Evolutionary conservation across 2,797 vertebrate species (phyloP).

Genomic region (Ptychadena robeensis): DNA sequence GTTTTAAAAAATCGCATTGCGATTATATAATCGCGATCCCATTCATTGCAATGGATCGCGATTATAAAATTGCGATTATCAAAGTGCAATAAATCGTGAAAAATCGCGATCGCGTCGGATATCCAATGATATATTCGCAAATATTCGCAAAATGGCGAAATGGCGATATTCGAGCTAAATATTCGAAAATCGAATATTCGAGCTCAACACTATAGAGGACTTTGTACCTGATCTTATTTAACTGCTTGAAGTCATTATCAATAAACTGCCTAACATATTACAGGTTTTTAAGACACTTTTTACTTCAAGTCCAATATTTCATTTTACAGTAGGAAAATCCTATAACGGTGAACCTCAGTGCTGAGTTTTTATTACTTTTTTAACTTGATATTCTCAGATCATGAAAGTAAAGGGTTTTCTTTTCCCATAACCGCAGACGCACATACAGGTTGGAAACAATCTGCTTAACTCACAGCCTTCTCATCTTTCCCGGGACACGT

Average conservation of each 20-base stretch:
- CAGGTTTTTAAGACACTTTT: neutral
- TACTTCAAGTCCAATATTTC: neutral
- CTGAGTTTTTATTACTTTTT: slow-evolving; percentile 11
- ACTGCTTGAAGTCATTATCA: neutral
- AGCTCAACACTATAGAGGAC: too few species aligned
- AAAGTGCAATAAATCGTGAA: too few species aligned
- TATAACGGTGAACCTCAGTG: neutral
- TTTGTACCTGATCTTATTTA: slow-evolving; percentile 19
- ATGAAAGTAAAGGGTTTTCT: slow-evolving; percentile 17
- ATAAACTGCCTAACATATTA: slow-evolving; percentile 9
- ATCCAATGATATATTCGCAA: too few species aligned
- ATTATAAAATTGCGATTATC: too few species aligned
- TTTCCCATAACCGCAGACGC: slow-evolving; percentile 5
- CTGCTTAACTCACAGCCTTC: slow-evolving; percentile 18
- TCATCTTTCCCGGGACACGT: slow-evolving; percentile 19
- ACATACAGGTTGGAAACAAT: slow-evolving; percentile 36
- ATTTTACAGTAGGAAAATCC: slow-evolving; percentile 33
- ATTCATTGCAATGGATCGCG: too few species aligned
- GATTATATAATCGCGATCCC: too few species aligned
- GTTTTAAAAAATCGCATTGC: too few species aligned
- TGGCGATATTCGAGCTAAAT: too few species aligned
- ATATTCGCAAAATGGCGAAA: too few species aligned
- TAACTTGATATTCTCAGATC: slow-evolving; percentile 14
- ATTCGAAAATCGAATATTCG: too few species aligned
- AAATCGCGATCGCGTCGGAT: too few species aligned